Evolutionary conservation across 2,113 vertebrate genomes (phyloP), one percentile per base, ranked within the genome.

Genomic region (Anguilla japonica): DNA sequence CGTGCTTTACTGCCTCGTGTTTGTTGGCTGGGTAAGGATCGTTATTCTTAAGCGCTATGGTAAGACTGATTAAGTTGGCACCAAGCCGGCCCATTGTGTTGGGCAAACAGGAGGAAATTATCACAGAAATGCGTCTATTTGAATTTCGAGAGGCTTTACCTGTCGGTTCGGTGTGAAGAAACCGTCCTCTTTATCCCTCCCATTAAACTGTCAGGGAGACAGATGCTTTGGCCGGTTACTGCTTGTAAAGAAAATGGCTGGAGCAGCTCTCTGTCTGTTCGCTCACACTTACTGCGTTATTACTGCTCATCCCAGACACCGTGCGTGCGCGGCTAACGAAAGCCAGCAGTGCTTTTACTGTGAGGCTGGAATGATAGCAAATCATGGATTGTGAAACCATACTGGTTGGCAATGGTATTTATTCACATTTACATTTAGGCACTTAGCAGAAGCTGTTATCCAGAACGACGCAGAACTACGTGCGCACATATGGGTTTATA

Each of bases 41-140:
- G 88, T 56, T 78, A 89, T 91, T 88, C 71, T 82, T 87, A 60
- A 89, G 89, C 91, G 86, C 86, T 87, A 87, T 88, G 87, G 83
- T 87, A 85, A 87, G 84, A 67, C 83, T 84, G 56, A 84, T 81
- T 83, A 71, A 41, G 79, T 53, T 82, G 80, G 84, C 85, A 80
- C 83, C 1, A n/a, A 67, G 85, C 56, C 57, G 15, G 26, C 20
- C 53, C 56, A 34, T 84, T 34, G 39, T 50, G 53, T 40, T 9
- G 29, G 14, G 83, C 34, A 63, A 20, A 67, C 22, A 67, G 22
- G 26, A 67, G 60, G 3, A 67, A 53, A 53, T 53, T 53, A 41
- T 40, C 34, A 29, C 26, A 63, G 40, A 39, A 67, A 63, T 63
- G 22, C 13, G 9, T 84, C 5, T 40, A 29, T n/a, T n/a, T 41